Evolutionary conservation across 2,797 vertebrate genomes (phyloP), one percentile per base, ranked within the genome.

Genomic region (Alectoris magna): DNA sequence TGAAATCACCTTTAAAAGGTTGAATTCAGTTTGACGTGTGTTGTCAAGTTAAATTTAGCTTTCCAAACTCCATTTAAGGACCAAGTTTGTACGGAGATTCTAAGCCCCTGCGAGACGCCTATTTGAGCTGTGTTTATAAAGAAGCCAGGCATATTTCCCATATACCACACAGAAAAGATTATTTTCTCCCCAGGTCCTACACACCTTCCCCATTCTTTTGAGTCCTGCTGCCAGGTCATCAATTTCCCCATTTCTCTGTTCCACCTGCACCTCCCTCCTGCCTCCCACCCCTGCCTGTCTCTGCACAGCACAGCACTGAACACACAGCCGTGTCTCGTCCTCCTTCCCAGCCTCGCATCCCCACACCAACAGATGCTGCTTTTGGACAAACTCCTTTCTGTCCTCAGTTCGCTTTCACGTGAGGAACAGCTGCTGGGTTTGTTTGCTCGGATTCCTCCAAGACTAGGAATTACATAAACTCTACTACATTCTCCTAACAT

Each of bases 211-310:
- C 23, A 41, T 34, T 74, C 24, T 51, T 36, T 39, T 4, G 4
- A 41, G 29, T 48, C 68, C 6, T 48, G 49, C 38, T 81, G 38
- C 17, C 34, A 69, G 48, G 60, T 58, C 46, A 27, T 24, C 0
- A 18, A 46, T 83, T 92, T 72, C 49, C 44, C 60, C 38, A 27
- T 71, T 82, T 93, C 43, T 51, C 62, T 87, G 62, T 91, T 95
- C 87, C 79, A 90, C 39, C 34, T 91, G 43, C 11, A 64, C 70
- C 16, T 88, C 9, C 86, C 60, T 76, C 8, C 21, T 18, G 59
- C 23, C 74, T 77, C 59, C 44, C 38, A 68, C 71, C 68, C 27
- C 9, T 18, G 80, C 31, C 36, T 31, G 34, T 38, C 48, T 44
- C 46, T 79, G 80, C 48, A 44, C 23, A 88, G 70, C 6, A 6